Evolutionary conservation across 2,888 invertebrate species (phyloP).

Genomic region (Theretra japonica): DNA sequence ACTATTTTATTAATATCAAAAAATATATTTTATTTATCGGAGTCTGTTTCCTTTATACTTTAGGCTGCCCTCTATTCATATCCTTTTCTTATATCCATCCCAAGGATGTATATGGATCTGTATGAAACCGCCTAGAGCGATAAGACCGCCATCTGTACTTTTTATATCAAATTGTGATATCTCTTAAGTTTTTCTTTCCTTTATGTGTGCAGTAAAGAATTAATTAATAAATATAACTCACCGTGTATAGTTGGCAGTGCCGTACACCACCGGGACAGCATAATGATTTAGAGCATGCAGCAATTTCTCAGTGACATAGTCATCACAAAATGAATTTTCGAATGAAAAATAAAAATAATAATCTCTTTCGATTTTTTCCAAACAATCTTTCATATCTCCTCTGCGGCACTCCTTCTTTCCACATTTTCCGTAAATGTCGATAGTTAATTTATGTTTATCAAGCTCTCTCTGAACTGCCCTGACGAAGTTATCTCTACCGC

Average conservation of each 20-base stretch:
- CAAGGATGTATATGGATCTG: too few relatives aligned
- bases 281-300: constrained; percentile 57
- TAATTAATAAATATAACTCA: constrained; percentile 40
- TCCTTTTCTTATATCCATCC: too few relatives aligned
- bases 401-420: constrained; percentile 51
- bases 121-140: too few relatives aligned
- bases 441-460: constrained; percentile 44
- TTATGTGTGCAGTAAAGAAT: too few relatives aligned
- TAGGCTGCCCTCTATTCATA: too few relatives aligned
- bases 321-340: constrained; percentile 64
- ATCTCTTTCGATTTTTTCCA: constrained; percentile 50
- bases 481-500: constrained; percentile 49
- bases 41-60: too few relatives aligned
- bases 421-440: constrained; percentile 63
- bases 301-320: constrained; percentile 72
- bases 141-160: too few relatives aligned
- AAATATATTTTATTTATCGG: too few relatives aligned
- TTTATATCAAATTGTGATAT: too few relatives aligned
- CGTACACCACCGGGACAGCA: constrained; percentile 66
- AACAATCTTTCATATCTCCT: constrained; percentile 47
- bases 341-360: constrained; percentile 70
- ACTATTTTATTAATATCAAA: too few relatives aligned
- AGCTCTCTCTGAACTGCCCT: constrained; percentile 47
- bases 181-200: too few relatives aligned
- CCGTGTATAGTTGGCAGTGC: constrained; percentile 71